These are phyloP conservation scores for Grapholita molesta DNA, from an alignment of 1,140 invertebrate species.

Conservation along the genomic window DNA sequence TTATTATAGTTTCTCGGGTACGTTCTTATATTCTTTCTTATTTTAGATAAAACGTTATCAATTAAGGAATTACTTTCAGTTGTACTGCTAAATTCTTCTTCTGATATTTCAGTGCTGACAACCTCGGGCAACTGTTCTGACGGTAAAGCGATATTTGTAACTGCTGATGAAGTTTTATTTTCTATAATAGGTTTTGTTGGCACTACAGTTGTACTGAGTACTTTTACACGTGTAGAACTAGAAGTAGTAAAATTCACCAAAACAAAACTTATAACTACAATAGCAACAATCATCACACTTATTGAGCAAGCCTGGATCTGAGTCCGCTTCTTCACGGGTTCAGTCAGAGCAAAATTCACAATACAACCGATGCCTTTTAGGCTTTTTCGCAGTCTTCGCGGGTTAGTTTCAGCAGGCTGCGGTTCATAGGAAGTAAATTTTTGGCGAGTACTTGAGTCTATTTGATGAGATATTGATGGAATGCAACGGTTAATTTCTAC, in stretches of 20 bases:
- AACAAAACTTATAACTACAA: slow-evolving; percentile 70
- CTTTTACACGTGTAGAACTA: slow-evolving; percentile 52
- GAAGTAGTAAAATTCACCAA: slow-evolving; percentile 68
- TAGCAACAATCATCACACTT: slow-evolving; percentile 71
- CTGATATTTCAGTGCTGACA: slow-evolving; percentile 20
- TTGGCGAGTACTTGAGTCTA: slow-evolving; percentile 56
- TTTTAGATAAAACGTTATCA: slow-evolving; percentile 54
- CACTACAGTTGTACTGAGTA: slow-evolving; percentile 65
- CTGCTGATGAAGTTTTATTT: slow-evolving; percentile 53
- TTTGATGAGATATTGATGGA: slow-evolving; percentile 70
- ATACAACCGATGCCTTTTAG: slow-evolving; percentile 71
- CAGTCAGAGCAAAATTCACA: slow-evolving; percentile 63
- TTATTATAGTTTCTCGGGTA: slow-evolving; percentile 56
- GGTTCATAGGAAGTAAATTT: slow-evolving; percentile 60
- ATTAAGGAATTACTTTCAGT: slow-evolving; percentile 37
- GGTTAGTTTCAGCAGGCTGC: slow-evolving; percentile 35
- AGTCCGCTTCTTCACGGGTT: slow-evolving; percentile 64
- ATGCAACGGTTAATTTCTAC: slow-evolving; percentile 43
- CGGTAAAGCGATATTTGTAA: slow-evolving; percentile 41
- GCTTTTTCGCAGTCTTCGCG: slow-evolving; percentile 65
- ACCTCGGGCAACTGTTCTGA: slow-evolving; percentile 26
- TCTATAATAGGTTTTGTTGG: slow-evolving; percentile 51
- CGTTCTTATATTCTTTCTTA: slow-evolving; percentile 66
- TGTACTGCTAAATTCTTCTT: not conserved
- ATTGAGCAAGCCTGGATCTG: slow-evolving; percentile 74